phyloP scores from a whole-genome alignment of 2,113 vertebrate genomes.

The Syrrhaptes paradoxus region DNA sequence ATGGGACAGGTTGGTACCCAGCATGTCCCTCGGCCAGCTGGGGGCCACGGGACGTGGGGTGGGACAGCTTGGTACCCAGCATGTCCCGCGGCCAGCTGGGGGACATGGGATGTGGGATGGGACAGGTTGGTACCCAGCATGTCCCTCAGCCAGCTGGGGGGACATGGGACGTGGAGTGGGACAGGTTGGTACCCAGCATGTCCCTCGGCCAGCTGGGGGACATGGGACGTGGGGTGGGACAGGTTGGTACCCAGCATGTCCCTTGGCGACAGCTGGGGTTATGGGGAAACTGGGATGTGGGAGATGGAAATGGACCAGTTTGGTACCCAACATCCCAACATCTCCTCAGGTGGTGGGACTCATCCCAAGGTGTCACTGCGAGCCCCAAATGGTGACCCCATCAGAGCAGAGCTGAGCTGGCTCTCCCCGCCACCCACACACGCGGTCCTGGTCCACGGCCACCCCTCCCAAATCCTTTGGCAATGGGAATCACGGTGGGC shows the following conservation, averaged over 20 bases:
- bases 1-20: not conserved
- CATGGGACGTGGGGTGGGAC: not conserved
- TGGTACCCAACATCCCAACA: not conserved
- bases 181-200: not conserved
- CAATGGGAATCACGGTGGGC: accelerated
- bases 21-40: not conserved
- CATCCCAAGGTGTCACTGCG: accelerated
- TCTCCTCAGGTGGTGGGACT: not conserved
- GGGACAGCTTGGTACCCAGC: not conserved
- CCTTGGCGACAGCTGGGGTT: not conserved
- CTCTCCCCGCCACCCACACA: accelerated
- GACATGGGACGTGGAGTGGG: not conserved
- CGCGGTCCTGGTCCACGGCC: accelerated
- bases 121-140: not conserved
- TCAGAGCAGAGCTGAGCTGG: not conserved
- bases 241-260: not conserved
- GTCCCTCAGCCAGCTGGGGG: not conserved
- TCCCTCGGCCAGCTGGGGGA: not conserved
- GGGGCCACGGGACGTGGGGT: not conserved
- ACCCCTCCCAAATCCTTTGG: not conserved
- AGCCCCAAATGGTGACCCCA: not conserved
- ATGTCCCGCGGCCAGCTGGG: not conserved
- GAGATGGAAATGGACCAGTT: not conserved
- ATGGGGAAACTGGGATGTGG: not conserved
- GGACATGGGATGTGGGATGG: not conserved